phyloP scores from a whole-genome alignment of 2,797 vertebrate genomes.

The Takifugu rubripes region DNA sequence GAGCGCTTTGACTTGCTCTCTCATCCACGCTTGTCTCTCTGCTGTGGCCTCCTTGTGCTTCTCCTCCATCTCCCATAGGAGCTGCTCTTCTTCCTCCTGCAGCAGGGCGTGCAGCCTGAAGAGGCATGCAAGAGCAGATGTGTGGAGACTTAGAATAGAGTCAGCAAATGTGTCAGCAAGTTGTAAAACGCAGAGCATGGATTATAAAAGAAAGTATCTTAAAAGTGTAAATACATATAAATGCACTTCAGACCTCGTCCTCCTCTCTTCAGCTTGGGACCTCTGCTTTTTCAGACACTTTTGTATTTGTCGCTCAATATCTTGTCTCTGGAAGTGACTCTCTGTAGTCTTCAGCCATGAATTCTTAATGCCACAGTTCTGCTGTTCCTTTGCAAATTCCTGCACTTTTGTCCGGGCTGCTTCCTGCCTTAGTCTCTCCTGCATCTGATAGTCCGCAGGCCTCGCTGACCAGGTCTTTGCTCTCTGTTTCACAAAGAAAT shows the following conservation, averaged over 20 bases:
- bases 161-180: no score
- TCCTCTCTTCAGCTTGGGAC: constrained; percentile 67
- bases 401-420: constrained; percentile 44
- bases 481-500: constrained; percentile 18
- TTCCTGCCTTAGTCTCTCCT: constrained; percentile 57
- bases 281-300: constrained; percentile 64
- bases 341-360: constrained; percentile 72
- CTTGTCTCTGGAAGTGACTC: constrained; percentile 44
- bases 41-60: constrained; percentile 67
- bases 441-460: constrained; percentile 30
- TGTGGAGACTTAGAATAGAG: neutral
- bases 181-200: no score
- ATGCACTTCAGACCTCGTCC: constrained; percentile 73
- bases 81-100: constrained; percentile 78
- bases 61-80: constrained; percentile 74
- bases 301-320: constrained; percentile 61
- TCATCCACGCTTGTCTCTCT: constrained; percentile 78
- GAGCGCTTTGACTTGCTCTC: constrained; percentile 68
- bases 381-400: constrained; percentile 60
- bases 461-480: constrained; percentile 32
- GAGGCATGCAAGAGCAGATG: constrained; percentile 6
- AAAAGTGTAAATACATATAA: neutral
- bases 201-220: no score
- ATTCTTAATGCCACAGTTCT: constrained; percentile 32
- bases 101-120: constrained; percentile 81